phyloP scores from a whole-genome alignment of 2,888 invertebrate genomes.

The Tuta absoluta region DNA sequence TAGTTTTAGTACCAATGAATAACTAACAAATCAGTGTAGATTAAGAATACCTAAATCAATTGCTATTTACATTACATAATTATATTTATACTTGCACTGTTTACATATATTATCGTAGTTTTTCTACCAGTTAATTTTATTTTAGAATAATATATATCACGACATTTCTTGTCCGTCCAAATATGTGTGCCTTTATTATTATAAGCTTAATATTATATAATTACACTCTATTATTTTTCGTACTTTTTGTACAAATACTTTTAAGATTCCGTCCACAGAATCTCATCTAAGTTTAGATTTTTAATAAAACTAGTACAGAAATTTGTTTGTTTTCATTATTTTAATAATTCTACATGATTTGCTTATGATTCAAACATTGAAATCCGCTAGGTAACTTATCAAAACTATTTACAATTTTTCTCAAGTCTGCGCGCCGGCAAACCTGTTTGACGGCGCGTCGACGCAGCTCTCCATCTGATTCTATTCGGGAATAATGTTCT shows the following conservation, averaged over 20 bases:
- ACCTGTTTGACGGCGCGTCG: slow-evolving; percentile 54
- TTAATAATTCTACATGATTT: slow-evolving; percentile 37
- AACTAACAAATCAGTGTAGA: not conserved
- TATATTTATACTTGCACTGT: not conserved
- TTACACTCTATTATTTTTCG: not conserved
- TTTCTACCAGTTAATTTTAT: no score
- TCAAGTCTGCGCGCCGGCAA: slow-evolving; percentile 62
- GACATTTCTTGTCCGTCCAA: slow-evolving; percentile 23
- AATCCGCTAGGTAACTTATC: slow-evolving; percentile 58
- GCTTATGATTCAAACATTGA: slow-evolving; percentile 60
- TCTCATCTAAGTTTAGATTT: slow-evolving; percentile 26
- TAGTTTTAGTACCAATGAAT: not conserved
- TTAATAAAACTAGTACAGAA: slow-evolving; percentile 28
- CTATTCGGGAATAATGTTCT: slow-evolving; percentile 62
- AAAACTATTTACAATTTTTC: slow-evolving; percentile 57
- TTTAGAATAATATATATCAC: not conserved
- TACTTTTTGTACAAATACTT: slow-evolving; percentile 14
- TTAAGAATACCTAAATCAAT: not conserved
- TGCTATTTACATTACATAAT: not conserved
- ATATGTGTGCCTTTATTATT: slow-evolving; percentile 18
- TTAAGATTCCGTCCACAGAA: slow-evolving; percentile 37
- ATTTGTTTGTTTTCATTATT: slow-evolving; percentile 33
- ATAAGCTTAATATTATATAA: not conserved
- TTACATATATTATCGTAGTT: not conserved
- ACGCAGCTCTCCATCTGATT: slow-evolving; percentile 49